Evolutionary conservation across 1,140 invertebrate genomes (phyloP).

Genomic region (Drosophila orosa): DNA sequence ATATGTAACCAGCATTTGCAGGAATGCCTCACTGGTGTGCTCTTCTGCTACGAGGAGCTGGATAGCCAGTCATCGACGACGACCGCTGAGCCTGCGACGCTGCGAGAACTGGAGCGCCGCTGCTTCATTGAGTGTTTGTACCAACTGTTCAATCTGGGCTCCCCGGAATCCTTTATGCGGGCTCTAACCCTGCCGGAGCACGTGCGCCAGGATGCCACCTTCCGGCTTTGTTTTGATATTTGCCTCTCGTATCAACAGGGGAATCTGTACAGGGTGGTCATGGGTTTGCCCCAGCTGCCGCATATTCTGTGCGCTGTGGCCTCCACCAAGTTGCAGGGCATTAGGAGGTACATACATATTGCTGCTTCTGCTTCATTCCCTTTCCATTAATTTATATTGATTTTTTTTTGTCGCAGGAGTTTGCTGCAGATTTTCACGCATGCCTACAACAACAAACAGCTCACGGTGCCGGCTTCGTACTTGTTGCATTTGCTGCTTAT

Average conservation of each 20-base stretch:
- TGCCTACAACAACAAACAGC: conserved; percentile 86
- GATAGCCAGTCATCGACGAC: conserved; percentile 61
- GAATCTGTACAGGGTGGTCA: conserved; percentile 85
- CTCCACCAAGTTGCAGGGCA: conserved; percentile 84
- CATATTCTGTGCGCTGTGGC: conserved; percentile 84
- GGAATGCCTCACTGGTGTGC: conserved; percentile 86
- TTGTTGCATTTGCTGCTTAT: conserved; percentile 78
- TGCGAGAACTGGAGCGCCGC: conserved; percentile 52
- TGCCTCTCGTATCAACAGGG: conserved; percentile 84
- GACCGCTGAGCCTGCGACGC: conserved; percentile 11
- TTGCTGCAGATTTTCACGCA: conserved; percentile 85
- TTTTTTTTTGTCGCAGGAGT: conserved; percentile 70
- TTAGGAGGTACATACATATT: conserved; percentile 84
- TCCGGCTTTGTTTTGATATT: conserved; percentile 79
- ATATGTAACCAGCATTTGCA: conserved; percentile 87
- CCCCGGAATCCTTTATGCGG: conserved; percentile 84
- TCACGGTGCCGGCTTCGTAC: conserved; percentile 84
- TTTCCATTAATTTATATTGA: conserved; percentile 7
- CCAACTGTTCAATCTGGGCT: conserved; percentile 86
- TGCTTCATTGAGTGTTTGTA: conserved; percentile 85
- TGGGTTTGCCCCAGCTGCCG: conserved; percentile 83
- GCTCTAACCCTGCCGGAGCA: conserved; percentile 70
- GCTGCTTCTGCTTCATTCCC: not conserved
- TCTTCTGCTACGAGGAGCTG: conserved; percentile 86
- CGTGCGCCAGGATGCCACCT: conserved; percentile 48